Percentiles rank a stretch among this genome's conserved stretches.
Evolutionary conservation across 2,113 vertebrate genomes (phyloP).

Genomic region (Cryptomyrus ogoouensis): DNA sequence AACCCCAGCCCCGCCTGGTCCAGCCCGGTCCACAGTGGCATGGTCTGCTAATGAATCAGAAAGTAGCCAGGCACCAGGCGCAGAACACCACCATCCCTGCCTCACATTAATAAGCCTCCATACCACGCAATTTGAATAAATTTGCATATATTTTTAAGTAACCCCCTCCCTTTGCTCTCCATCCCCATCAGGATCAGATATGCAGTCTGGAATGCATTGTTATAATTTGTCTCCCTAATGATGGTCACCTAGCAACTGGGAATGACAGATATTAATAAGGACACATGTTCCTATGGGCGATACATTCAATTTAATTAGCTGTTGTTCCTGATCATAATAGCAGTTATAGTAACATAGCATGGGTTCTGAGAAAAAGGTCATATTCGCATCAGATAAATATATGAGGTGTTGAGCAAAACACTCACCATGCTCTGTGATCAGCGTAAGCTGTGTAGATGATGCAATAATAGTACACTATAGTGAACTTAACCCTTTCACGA

Average conservation of each 20-base stretch:
- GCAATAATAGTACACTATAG: not conserved
- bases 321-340: slow-evolving; percentile 19
- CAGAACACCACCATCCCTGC: slow-evolving; percentile 19
- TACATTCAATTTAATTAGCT: slow-evolving; percentile 24
- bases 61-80: not conserved
- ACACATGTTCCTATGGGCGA: slow-evolving; percentile 15
- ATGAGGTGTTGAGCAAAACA: not conserved
- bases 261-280: slow-evolving; percentile 24
- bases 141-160: slow-evolving; percentile 36
- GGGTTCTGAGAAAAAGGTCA: not conserved
- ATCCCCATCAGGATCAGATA: not conserved
- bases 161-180: not conserved
- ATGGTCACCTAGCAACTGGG: slow-evolving; percentile 23
- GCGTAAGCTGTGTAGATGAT: not conserved
- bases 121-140: slow-evolving; percentile 40
- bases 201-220: slow-evolving; percentile 10
- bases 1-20: not conserved
- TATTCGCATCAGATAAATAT: not conserved
- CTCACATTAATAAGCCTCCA: not conserved
- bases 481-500: not conserved
- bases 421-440: not conserved
- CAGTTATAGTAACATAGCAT: slow-evolving; percentile 3
- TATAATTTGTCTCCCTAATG: slow-evolving; percentile 28
- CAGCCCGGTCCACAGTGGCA: not conserved
- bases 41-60: not conserved